These are phyloP conservation scores for Psilopogon haemacephalus DNA, from an alignment of 2,113 vertebrate genomes.

Conservation along the genomic window DNA sequence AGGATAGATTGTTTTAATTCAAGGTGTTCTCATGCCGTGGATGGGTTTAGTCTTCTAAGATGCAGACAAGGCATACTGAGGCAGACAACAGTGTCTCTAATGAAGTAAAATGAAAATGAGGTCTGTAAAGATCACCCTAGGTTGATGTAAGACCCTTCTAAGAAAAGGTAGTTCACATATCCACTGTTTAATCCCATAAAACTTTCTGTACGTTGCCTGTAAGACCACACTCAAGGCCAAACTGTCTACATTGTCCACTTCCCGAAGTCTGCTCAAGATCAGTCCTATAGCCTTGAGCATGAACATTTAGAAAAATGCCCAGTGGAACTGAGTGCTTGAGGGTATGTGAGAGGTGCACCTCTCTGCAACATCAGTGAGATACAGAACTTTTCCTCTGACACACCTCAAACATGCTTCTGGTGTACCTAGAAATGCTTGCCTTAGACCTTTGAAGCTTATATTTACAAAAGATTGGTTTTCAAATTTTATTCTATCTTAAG, in stretches of 20 bases:
- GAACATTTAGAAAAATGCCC: not conserved
- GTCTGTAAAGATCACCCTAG: not conserved
- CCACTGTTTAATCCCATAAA: not conserved
- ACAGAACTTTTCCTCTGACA: not conserved
- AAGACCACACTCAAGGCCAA: not conserved
- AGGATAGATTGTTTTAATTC: not conserved
- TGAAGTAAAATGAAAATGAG: not conserved
- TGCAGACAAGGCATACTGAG: not conserved
- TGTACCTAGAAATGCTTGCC: not conserved
- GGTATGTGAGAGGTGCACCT: not conserved
- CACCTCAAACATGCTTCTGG: not conserved
- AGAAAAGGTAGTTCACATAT: not conserved
- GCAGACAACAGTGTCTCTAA: not conserved
- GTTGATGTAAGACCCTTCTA: accelerated
- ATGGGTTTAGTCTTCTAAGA: not conserved
- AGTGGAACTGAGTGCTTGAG: no score
- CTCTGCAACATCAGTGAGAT: not conserved
- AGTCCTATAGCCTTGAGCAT: not conserved
- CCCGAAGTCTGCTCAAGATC: not conserved
- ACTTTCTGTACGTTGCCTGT: not conserved
- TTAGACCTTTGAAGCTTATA: not conserved
- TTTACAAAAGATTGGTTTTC: not conserved
- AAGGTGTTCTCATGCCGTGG: not conserved
- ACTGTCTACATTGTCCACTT: not conserved
- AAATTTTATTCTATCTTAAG: not conserved